Percentiles rank a stretch among this genome's conserved stretches.
phyloP scores from a whole-genome alignment of 1,140 invertebrate species.

The Drosophila varians region DNA sequence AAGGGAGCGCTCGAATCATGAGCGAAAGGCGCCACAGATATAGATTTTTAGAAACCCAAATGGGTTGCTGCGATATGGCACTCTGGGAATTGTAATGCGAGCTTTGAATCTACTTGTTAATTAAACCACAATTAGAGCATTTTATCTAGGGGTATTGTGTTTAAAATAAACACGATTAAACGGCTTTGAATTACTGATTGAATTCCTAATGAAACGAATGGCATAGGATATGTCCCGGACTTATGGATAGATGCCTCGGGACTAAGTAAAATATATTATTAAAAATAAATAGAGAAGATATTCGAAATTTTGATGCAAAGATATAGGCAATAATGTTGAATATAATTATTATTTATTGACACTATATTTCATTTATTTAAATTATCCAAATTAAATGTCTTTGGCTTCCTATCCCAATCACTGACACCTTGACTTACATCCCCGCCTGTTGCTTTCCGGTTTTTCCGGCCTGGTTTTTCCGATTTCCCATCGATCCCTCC shows the following conservation, averaged over 20 bases:
- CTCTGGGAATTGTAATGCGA: background rate
- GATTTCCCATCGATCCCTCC: conserved; percentile 8
- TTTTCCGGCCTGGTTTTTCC: conserved; percentile 17
- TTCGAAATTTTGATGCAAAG: no score
- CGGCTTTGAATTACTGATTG: background rate
- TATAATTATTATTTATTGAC: background rate
- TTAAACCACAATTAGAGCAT: background rate
- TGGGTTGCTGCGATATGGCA: conserved; percentile 4
- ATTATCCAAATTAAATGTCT: background rate
- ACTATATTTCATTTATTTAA: background rate
- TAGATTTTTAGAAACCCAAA: background rate
- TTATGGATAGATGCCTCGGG: no score
- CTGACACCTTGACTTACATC: conserved; percentile 52
- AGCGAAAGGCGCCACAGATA: conserved; percentile 22
- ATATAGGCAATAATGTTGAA: background rate
- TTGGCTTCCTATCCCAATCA: conserved; percentile 13
- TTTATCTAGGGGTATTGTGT: background rate
- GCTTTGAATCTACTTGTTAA: background rate
- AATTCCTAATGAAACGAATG: no score
- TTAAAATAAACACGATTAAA: background rate
- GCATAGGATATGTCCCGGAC: no score
- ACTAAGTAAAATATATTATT: no score
- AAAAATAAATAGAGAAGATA: no score
- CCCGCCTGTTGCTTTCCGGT: conserved; percentile 48
- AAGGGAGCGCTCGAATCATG: conserved; percentile 15